A percentile compares a stretch with the other conserved stretches of the same genome.
Conservation (phyloP, 1,140 invertebrate genomes). For the Sitobion miscanthi region DNA sequence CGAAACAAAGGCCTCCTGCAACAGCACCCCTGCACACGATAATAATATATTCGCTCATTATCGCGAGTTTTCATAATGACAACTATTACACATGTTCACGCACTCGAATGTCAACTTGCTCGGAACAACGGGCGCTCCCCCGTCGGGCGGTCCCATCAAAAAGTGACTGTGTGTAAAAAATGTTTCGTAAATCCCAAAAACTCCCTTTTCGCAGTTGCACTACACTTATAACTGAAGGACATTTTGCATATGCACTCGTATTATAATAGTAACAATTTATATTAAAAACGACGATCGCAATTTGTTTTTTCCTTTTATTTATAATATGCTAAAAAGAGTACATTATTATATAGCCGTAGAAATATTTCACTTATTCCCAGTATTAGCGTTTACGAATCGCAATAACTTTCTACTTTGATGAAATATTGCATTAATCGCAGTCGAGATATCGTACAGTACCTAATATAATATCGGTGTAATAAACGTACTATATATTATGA, state of each 20-base stretch:
- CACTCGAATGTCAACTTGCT: slow-evolving; percentile 30
- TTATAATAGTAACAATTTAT: background rate
- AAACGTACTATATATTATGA: no score
- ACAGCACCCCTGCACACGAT: background rate
- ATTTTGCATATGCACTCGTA: background rate
- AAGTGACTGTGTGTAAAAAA: slow-evolving; percentile 10
- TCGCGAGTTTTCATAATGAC: slow-evolving; percentile 27
- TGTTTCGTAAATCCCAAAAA: slow-evolving; percentile 42
- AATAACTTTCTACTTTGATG: background rate
- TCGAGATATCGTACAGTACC: background rate
- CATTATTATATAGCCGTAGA: background rate
- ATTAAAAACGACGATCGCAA: background rate
- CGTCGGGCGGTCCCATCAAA: background rate
- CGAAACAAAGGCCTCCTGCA: background rate
- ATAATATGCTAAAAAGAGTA: background rate
- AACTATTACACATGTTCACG: slow-evolving; percentile 39
- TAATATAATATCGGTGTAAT: background rate
- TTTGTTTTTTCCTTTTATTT: background rate
- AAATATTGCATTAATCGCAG: background rate
- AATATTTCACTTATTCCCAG: background rate
- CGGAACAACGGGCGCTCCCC: slow-evolving; percentile 37
- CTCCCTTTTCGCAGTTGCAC: background rate
- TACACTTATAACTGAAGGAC: background rate
- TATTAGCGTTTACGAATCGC: no score
- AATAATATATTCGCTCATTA: slow-evolving; percentile 45